phyloP scores from a whole-genome alignment of 2,888 invertebrate species.

The Cetonia aurata region DNA sequence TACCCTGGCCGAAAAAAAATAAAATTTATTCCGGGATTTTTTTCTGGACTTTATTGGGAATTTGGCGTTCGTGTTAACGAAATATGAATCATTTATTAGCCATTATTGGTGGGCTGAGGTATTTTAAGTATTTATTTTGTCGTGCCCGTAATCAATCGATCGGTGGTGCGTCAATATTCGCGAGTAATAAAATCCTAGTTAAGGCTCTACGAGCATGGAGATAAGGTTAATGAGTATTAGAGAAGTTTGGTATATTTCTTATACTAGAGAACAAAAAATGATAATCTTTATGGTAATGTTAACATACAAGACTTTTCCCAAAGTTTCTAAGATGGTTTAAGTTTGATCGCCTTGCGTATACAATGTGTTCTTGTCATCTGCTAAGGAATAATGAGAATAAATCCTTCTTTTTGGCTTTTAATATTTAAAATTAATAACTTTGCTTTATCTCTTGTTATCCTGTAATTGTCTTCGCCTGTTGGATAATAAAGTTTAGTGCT shows the following conservation, averaged over 20 bases:
- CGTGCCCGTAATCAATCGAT: background rate
- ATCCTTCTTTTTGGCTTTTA: no score
- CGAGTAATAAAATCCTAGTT: background rate
- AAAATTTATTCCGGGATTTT: constrained; percentile 6
- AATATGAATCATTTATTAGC: constrained; percentile 30
- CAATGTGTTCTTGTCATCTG: no score
- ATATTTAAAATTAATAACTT: no score
- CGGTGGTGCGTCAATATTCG: background rate
- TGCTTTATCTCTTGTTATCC: no score
- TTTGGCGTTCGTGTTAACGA: constrained; percentile 16
- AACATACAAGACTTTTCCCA: no score
- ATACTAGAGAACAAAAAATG: no score
- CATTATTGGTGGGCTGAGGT: constrained; percentile 2
- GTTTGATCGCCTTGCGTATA: no score
- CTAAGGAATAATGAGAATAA: no score
- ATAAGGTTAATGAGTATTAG: background rate
- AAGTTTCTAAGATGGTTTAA: no score
- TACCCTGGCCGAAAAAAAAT: background rate
- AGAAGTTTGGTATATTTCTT: background rate
- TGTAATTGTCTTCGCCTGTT: no score
- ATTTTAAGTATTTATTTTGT: constrained; percentile 18
- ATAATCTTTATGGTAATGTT: no score
- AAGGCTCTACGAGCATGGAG: background rate
- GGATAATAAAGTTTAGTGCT: no score
- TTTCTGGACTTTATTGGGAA: background rate